Conservation (phyloP, 2,113 vertebrate genomes). For the Tamias sibiricus region DNA sequence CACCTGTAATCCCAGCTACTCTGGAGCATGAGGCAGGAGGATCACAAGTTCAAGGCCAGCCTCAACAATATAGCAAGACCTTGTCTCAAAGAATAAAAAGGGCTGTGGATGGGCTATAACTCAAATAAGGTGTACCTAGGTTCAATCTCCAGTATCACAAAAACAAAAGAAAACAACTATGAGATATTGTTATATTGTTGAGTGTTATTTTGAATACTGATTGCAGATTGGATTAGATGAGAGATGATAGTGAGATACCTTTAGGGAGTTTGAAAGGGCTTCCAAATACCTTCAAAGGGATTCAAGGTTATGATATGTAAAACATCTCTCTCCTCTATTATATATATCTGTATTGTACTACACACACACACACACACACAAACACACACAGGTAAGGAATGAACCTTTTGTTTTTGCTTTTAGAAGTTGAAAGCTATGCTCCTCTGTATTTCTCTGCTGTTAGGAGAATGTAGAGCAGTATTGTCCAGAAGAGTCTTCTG, state of each 20-base stretch:
- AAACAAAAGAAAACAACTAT: not conserved
- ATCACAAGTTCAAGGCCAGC: not conserved
- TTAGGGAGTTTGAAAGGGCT: not conserved
- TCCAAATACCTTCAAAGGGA: not conserved
- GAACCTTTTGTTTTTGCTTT: conserved; percentile 3
- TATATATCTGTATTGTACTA: not conserved
- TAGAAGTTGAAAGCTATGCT: not conserved
- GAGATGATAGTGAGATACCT: not conserved
- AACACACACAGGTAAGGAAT: not conserved
- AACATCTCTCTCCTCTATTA: not conserved
- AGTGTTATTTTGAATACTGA: conserved; percentile 1
- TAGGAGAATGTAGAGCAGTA: not conserved
- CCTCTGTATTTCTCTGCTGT: not conserved
- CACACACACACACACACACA: not conserved
- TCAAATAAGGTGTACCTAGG: not conserved
- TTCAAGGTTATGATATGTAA: not conserved
- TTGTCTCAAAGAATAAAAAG: not conserved
- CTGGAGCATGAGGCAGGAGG: not conserved
- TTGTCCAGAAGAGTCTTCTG: not conserved
- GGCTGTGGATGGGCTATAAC: not conserved
- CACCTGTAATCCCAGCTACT: not conserved
- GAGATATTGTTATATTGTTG: not conserved
- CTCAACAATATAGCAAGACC: not conserved
- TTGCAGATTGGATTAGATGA: not conserved
- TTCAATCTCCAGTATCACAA: not conserved